phyloP scores from a whole-genome alignment of 2,113 vertebrate genomes.

The Ondatra zibethicus region DNA sequence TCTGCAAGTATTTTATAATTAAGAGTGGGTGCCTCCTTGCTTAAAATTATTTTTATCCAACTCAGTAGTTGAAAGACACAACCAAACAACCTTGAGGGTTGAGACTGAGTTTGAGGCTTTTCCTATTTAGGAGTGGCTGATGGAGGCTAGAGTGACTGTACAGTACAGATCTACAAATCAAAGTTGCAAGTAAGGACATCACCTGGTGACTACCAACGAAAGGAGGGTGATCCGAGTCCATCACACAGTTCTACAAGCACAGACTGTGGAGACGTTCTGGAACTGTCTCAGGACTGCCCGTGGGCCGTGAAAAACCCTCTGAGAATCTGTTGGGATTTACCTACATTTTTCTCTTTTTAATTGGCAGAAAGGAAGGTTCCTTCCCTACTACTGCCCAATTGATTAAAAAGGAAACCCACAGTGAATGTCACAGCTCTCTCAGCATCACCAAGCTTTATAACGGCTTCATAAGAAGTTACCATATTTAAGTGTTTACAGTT shows the following conservation, averaged over 20 bases:
- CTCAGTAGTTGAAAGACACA: neutral
- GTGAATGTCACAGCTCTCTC: constrained; percentile 63
- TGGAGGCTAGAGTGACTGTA: neutral
- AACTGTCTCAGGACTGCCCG: neutral
- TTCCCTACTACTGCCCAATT: constrained; percentile 47
- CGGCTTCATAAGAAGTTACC: constrained; percentile 49
- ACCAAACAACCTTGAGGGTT: neutral
- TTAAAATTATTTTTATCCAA: neutral
- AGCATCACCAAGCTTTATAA: constrained; percentile 33
- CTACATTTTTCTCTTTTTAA: constrained; percentile 62
- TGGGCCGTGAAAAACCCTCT: neutral
- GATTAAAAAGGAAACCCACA: constrained; percentile 73
- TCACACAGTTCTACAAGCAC: neutral
- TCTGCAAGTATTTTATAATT: constrained; percentile 45
- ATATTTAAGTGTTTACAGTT: constrained; percentile 37
- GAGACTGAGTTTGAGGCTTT: neutral
- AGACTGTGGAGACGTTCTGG: neutral
- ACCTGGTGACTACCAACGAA: neutral
- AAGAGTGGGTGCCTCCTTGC: constrained; percentile 12
- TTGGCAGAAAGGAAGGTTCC: constrained; percentile 68
- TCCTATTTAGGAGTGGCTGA: neutral
- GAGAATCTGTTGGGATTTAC: constrained; percentile 55
- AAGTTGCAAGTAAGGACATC: neutral
- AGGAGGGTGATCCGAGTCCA: neutral
- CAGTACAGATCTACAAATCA: neutral